Evolutionary conservation across 2,888 invertebrate genomes (phyloP), one percentile per base, ranked within the genome.

Genomic region (Microchrysa polita): DNA sequence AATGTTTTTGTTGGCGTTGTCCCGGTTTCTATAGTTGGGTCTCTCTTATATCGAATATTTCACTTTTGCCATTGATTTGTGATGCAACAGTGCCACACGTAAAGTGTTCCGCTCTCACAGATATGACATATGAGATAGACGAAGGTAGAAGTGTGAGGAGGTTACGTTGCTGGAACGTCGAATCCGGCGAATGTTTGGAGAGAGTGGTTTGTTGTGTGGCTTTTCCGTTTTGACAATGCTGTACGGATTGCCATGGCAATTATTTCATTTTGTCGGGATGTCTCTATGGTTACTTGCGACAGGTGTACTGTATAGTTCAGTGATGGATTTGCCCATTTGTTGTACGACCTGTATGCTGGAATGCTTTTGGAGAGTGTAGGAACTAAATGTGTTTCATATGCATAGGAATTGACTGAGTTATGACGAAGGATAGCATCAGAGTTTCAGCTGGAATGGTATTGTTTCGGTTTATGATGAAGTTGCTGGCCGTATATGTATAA

Each of bases 1-100:
- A 48, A n/a, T 42, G 48, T 48, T 48, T 48, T 48, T 48, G 48
- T 48, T 48, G 12, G 12, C 48, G 14, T 10, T 48, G 27, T 34
- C 48, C 14, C 48, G 12, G 7, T 42, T 42, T 7, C 42, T 42
- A 12, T 42, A 12, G 7, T 48, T 48, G 48, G 48, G 2, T 4
- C 22, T 20, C 65, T 48, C 44, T 48, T 18, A 44, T 65, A 23
- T 61, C 40, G 61, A 23, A 16, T 61, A 42, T 61, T 61, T 61
- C 27, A 18, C 55, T 69, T 69, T 69, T 69, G 69, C 40, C 57
- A 57, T 69, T 34, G 69, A 57, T 69, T 69, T 69, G 10, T 40
- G 57, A 14, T 18, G 9, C n/a, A 20, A 57, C 18, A 69, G 34
- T 55, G 57, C 23, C 48, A 40, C 10, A 20, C 27, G 7, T 34